Evolutionary conservation across 2,113 vertebrate species (phyloP), one percentile per base, ranked within the genome.

Genomic region (Ctenomys sociabilis): DNA sequence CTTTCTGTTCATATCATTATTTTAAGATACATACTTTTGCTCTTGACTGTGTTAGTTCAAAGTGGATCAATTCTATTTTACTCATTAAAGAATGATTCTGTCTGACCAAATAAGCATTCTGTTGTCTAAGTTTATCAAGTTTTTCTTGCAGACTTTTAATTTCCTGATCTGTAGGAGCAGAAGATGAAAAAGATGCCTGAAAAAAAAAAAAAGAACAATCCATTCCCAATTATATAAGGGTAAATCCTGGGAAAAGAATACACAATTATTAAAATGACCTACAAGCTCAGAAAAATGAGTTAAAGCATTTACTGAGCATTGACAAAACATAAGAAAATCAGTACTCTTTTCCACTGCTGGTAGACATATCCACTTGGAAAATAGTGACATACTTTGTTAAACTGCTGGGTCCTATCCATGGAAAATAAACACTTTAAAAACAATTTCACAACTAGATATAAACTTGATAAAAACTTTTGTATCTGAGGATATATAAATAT

Each of bases 81-180:
- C 91, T 97, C 96, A 98, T 98, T 86, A 99, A 98, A 95, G 98
- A 98, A 86, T 98, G 97, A 96, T 99, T 99, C 97, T 99, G 98
- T 85, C 98, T 96, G 82, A 97, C 83, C 97, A 99, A 98, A 97
- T 97, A 98, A 22, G 98, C 97, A 93, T 99, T 99, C 97, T 99
- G 98, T 92, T 99, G 98, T 4, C 97, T 97, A 96, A 99, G 97
- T 87, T 96, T 96, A 97, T 98, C 96, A 87, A 98, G 77, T 94
- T 98, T 99, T 87, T 98, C 99, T 98, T 98, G 98, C 68, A 98
- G 96, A 95, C 80, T 77, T 85, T 98, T 97, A 54, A 98, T 98
- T 96, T 99, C 99, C 94, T 98, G 98, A 95, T 99, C 98, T 84
- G 96, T 35, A 78, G 93, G 95, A 37, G 59, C 32, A 88, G 49